A percentile compares a stretch with the other conserved stretches of the same genome.
Evolutionary conservation across 2,888 invertebrate species (phyloP).

Genomic region (Monoplex corrugatus): DNA sequence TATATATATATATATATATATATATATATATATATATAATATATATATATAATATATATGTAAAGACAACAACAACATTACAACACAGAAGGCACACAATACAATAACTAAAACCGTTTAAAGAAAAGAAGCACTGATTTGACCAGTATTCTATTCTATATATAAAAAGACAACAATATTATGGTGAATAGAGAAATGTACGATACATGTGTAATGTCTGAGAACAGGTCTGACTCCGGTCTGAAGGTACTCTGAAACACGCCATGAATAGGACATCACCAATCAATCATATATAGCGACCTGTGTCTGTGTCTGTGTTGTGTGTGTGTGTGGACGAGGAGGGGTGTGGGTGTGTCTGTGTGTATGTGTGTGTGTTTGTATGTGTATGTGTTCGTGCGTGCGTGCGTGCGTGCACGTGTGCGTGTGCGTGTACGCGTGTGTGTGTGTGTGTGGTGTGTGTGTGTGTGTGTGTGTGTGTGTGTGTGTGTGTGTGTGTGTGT

Average conservation of each 20-base stretch:
- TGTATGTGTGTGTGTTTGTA: not conserved
- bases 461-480: constrained; percentile 15
- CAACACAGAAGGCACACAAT: no score
- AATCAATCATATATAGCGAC: not conserved
- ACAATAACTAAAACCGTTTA: no score
- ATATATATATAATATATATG: no score
- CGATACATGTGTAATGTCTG: no score
- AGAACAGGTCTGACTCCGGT: not conserved
- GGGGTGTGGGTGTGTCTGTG: no score
- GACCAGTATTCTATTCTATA: no score
- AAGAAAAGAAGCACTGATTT: no score
- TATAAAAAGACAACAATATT: no score
- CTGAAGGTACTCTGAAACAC: constrained; percentile 9
- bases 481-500: constrained; percentile 31
- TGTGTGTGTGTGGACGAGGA: not conserved
- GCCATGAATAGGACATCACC: not conserved
- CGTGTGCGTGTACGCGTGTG: constrained; percentile 13
- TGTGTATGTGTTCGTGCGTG: not conserved
- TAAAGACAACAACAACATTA: no score
- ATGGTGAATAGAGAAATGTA: no score
- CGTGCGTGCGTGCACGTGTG: not conserved
- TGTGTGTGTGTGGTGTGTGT: constrained; percentile 29
- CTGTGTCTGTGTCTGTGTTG: no score
- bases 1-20: not conserved
- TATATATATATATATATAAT: not conserved